A percentile compares a stretch with the other conserved stretches of the same genome.
phyloP scores from a whole-genome alignment of 1,140 invertebrate species.

The Pseudomyrmex sp. region DNA sequence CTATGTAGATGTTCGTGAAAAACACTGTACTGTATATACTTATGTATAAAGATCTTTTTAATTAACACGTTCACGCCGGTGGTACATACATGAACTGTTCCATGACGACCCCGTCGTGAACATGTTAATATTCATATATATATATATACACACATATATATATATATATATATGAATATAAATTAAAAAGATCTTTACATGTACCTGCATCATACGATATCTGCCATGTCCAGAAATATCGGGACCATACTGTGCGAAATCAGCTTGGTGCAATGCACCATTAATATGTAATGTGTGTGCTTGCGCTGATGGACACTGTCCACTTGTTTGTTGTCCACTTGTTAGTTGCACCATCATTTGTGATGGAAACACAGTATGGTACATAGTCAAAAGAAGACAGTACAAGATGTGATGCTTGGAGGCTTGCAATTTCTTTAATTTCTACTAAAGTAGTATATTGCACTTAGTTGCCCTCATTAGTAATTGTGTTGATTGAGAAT shows the following conservation, averaged over 20 bases:
- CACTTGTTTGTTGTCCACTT: constrained; percentile 79
- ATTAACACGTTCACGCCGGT: no score
- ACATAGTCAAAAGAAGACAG: constrained; percentile 78
- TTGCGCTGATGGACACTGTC: constrained; percentile 76
- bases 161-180: constrained; percentile 7
- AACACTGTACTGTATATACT: neutral
- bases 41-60: no score
- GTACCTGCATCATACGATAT: constrained; percentile 79
- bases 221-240: constrained; percentile 75
- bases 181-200: constrained; percentile 33
- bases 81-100: no score
- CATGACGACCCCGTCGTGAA: no score
- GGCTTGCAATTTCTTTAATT: constrained; percentile 7
- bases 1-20: neutral
- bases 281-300: constrained; percentile 76
- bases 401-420: constrained; percentile 33
- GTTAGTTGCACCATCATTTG: constrained; percentile 83
- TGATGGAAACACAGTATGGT: constrained; percentile 80
- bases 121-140: neutral
- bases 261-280: constrained; percentile 75
- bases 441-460: constrained; percentile 30
- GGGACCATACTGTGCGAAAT: constrained; percentile 75
- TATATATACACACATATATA: constrained; percentile 8
- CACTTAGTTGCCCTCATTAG: constrained; percentile 29
- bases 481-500: constrained; percentile 34